phyloP scores from a whole-genome alignment of 2,113 vertebrate genomes.

The Geococcyx californianus region DNA sequence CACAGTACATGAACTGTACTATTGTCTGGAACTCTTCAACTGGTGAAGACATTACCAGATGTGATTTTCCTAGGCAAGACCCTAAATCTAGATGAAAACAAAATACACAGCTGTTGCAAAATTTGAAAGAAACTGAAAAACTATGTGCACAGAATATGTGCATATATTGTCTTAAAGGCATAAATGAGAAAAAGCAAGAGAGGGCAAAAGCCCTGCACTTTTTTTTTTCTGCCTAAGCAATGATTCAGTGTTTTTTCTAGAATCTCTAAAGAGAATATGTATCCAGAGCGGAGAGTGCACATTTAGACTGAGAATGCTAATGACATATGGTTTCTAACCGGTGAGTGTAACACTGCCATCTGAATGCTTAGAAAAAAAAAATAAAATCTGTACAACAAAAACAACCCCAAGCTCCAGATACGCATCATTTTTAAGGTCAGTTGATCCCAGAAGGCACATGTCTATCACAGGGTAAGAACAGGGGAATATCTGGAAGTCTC shows the following conservation, averaged over 20 bases:
- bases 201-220: background rate
- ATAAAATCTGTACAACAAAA: background rate
- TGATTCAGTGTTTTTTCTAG: background rate
- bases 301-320: background rate
- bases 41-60: background rate
- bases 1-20: background rate
- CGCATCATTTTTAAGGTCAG: background rate
- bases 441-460: background rate
- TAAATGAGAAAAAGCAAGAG: background rate
- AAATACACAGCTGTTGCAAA: background rate
- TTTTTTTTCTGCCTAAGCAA: background rate
- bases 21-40: background rate
- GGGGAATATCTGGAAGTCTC: background rate
- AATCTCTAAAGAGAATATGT: background rate
- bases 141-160: background rate
- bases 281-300: background rate
- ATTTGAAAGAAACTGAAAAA: background rate
- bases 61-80: background rate
- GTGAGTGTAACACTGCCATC: background rate
- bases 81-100: background rate
- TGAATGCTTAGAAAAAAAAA: background rate
- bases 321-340: background rate
- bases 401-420: background rate
- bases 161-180: background rate
- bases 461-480: background rate